Base-by-base conservation (phyloP, 2,888 invertebrate genomes). In the Lasioglossum villosulum region DNA sequence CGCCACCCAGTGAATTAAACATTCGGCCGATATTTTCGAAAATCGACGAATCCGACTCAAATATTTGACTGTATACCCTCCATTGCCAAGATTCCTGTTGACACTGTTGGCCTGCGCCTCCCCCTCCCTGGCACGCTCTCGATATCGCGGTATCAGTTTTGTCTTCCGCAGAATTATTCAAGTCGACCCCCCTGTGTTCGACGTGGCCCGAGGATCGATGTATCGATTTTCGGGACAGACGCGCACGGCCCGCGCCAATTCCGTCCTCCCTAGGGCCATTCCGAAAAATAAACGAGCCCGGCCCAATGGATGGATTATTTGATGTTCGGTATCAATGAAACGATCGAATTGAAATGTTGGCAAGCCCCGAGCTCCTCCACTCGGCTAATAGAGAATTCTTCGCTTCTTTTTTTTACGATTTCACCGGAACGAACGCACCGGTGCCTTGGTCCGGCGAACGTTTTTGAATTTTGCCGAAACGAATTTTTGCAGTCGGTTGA, bases 11-110 rank as follows among this genome's bases (percentile, higher is more conserved):
- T 80, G 91, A 89, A 89, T 90, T 91, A 91, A 89, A 88, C 86
- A 90, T 90, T 88, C 84, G 84, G 70, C 71, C 84, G 87, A 91
- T 93, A 91, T 93, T 93, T 93, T 92, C 89, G 84, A 92, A 93
- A 92, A 90, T 93, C 92, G 90, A 87, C 92, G 75, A 86, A 85
- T 83, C 87, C 78, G 75, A 86, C 78, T 90, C 93, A 93, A 93
- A 93, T 92, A 93, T 93, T 93, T 92, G 92, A 91, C 89, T 92
- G 90, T 93, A 92, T 92, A 90, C 88, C 90, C 91, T 92, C 87
- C 92, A 91, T 93, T 91, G 93, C 89, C 90, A 92, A 93, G 91
- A 92, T 88, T 90, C 86, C 78, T 93, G 83, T 93, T 93, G 93
- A 93, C 93, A 90, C 84, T 90, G 87, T 90, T 30, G 63, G 27